Base-by-base conservation (phyloP, 2,888 invertebrate species). In the Watsonalla cultraria region DNA sequence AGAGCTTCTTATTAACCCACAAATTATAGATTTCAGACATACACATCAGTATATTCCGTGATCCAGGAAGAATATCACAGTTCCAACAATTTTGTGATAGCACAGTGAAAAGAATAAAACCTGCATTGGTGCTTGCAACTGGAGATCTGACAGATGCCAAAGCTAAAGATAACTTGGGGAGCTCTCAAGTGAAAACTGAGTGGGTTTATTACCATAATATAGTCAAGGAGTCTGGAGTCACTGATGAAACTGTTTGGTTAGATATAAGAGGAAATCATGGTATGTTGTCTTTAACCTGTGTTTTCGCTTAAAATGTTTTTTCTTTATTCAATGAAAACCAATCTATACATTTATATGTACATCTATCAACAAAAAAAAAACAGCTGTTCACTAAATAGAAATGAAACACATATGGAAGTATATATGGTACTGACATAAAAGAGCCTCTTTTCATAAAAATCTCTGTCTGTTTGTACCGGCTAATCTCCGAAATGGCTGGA, bases 251-350 rank as follows among this genome's bases (percentile, higher is more conserved):
- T 4, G 84, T 93, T 37, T 98, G 97, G 97, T 86, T 98, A 57
- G 98, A 98, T 86, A 95, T 97, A 60, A 91, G 97, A 82, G 98
- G 98, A 80, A 97, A 97, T 92, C 97, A 97, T 92, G 97, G 96
- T 96, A 89, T 80, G 74, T 58, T 7, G 11, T 15, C 42, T 11
- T 37, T 48, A 42, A n/a, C 33, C 45, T 45, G 13, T 0, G n/a
- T 45, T 14, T 45, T 24, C 4, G n/a, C n/a, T n/a, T n/a, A n/a
- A n/a, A n/a, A 24, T 24, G 1, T 24, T 24, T 1, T 24, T 24
- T 24, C 24, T 4, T 24, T 24, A 24, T 24, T 24, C 24, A 24
- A n/a, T n/a, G 24, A n/a, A n/a, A n/a, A n/a, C n/a, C n/a, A n/a
- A n/a, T n/a, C n/a, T n/a, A n/a, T n/a, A n/a, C n/a, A n/a, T n/a